Base-by-base conservation (phyloP, 1,140 invertebrate species). In the Agraylea sexmaculata region DNA sequence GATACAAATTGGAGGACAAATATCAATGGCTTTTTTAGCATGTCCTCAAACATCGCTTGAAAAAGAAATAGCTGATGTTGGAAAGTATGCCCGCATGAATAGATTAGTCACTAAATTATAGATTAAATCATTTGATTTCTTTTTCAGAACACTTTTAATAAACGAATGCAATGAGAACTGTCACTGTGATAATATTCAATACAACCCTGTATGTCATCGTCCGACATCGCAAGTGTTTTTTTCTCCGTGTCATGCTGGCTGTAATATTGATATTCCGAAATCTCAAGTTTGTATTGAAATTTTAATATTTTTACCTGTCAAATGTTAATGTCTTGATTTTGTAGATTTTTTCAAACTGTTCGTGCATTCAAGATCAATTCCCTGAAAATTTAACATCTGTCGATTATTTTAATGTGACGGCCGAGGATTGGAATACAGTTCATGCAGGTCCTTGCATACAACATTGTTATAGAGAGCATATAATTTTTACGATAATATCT, bases 211-310 rank as follows among this genome's bases (percentile, higher is more conserved):
- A 2, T 77, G 74, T 44, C 66, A 73, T 41, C 63, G 65, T 23
- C 45, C 60, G 2, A 64, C 60, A 2, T 59, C 54, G 40, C 67
- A 65, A 11, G 74, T 73, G 2, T 78, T 63, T 43, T 77, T 70
- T 52, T 77, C 74, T 5, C 64, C 75, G 6, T 78, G 75, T 48
- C 74, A 77, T 46, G 75, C 74, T 0, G 75, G 75, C 1, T 78
- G 75, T 25, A 59, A 35, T 7, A 53, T 30, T 1, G 43, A 49
- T 31, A 19, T 45, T 34, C 30, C 42, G n/a, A 29, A 46, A n/a
- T 39, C 45, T 8, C 47, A 51, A 32, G 48, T 50, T 32, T 32
- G 6, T 6, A 32, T 15, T 32, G 3, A 15, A 23, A 34, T 16
- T 13, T 25, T 13, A n/a, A 32, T 30, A 32, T 16, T 28, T 38